phyloP scores from a whole-genome alignment of 2,797 vertebrate species.

The Peromyscus attwateri region DNA sequence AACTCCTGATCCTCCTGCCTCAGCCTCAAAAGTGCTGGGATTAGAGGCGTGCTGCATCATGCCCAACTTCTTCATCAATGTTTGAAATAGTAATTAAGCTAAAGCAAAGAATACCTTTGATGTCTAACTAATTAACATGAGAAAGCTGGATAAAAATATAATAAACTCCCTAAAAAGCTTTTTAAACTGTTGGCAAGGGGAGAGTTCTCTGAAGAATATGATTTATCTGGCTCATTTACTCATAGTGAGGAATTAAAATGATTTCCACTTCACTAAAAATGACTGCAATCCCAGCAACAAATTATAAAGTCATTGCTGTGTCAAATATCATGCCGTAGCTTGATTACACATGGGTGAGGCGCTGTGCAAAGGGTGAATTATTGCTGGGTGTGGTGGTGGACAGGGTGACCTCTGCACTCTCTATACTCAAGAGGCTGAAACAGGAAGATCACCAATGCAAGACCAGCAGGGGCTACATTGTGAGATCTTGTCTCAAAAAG shows the following conservation, averaged over 20 bases:
- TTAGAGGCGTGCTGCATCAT: not conserved
- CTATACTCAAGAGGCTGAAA: not conserved
- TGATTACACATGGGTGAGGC: constrained; percentile 1
- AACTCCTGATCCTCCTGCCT: not conserved
- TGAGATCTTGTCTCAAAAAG: not conserved
- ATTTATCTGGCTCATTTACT: constrained; percentile 65
- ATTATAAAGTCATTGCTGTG: constrained; percentile 62
- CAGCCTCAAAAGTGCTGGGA: not conserved
- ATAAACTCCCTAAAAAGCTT: constrained; percentile 35
- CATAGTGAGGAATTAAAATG: constrained; percentile 53
- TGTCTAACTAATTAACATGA: constrained; percentile 36
- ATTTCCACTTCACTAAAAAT: constrained; percentile 58
- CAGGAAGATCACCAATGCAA: not conserved
- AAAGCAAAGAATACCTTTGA: constrained; percentile 51
- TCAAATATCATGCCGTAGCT: constrained; percentile 51
- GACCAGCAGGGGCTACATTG: not conserved
- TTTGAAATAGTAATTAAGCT: constrained; percentile 61
- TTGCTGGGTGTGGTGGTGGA: not conserved
- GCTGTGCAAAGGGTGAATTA: not conserved
- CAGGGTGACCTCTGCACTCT: not conserved
- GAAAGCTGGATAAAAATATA: constrained; percentile 45
- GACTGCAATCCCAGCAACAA: constrained; percentile 10
- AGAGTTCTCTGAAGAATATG: constrained; percentile 24
- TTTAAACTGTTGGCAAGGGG: not conserved
- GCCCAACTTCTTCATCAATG: not conserved